Conservation (phyloP, 1,140 invertebrate species). For the Fopius arisanus region DNA sequence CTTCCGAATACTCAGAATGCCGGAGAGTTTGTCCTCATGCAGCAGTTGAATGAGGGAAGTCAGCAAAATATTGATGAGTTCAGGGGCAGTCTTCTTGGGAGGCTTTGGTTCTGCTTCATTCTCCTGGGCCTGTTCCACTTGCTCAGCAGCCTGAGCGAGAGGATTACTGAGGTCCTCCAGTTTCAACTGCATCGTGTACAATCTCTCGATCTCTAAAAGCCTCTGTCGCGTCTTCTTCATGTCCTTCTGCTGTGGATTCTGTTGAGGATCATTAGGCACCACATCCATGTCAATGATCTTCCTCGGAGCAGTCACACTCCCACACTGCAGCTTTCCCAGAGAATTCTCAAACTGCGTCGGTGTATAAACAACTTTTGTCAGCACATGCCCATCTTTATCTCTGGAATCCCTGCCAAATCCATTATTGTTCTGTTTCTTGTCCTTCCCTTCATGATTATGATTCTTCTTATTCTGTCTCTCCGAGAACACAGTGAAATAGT, state of each 20-base stretch:
- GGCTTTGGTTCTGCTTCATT: conserved; percentile 58
- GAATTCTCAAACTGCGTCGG: conserved; percentile 92
- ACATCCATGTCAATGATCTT: conserved; percentile 91
- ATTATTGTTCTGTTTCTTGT: conserved; percentile 56
- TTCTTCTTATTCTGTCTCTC: conserved; percentile 56
- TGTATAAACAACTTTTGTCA: conserved; percentile 71
- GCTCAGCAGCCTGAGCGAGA: conserved; percentile 69
- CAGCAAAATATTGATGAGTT: conserved; percentile 60
- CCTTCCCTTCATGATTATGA: conserved; percentile 64
- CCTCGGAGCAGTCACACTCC: conserved; percentile 90
- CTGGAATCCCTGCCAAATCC: conserved; percentile 58
- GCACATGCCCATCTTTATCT: conserved; percentile 56
- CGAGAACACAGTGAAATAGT: conserved; percentile 77
- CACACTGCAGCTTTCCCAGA: conserved; percentile 85
- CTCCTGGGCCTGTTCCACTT: conserved; percentile 59
- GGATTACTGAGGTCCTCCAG: conserved; percentile 79
- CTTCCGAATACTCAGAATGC: conserved; percentile 76
- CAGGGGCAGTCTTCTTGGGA: conserved; percentile 69
- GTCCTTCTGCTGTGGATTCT: conserved; percentile 62
- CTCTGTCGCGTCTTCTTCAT: conserved; percentile 77
- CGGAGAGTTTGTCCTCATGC: conserved; percentile 72
- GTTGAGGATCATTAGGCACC: conserved; percentile 69
- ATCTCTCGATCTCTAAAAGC: conserved; percentile 81
- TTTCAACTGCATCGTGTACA: conserved; percentile 75
- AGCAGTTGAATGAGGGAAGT: conserved; percentile 58